Evolutionary conservation across 2,888 invertebrate species (phyloP).

Genomic region (Melanophora roralis): DNA sequence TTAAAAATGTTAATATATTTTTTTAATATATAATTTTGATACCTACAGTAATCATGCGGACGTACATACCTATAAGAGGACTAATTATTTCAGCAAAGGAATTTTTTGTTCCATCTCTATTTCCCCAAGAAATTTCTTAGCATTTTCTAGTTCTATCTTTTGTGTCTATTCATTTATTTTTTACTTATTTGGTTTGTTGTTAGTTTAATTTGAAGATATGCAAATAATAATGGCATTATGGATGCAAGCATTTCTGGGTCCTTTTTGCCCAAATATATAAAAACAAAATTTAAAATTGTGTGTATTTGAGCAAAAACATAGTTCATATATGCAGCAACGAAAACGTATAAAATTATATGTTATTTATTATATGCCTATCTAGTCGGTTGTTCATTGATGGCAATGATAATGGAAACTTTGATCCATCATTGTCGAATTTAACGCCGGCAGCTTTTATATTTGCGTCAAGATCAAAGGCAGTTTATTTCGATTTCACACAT

Average conservation of each 20-base stretch:
- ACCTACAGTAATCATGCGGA: too few species aligned
- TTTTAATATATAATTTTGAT: conserved; percentile 18
- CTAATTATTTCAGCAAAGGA: conserved; percentile 38
- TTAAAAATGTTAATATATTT: background rate
- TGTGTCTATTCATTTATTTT: background rate
- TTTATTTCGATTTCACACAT: conserved; percentile 27
- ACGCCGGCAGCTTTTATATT: conserved; percentile 51
- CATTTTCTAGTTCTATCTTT: background rate
- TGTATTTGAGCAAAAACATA: too few species aligned
- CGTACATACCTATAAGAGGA: conserved; percentile 22
- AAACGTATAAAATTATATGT: conserved; percentile 30
- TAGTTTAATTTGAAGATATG: conserved; percentile 29
- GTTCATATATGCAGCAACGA: background rate
- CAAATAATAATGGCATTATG: conserved; percentile 45
- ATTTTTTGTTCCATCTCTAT: conserved; percentile 10
- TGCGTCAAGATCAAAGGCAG: conserved; percentile 60
- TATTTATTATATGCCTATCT: conserved; percentile 13
- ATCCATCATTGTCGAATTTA: conserved; percentile 44
- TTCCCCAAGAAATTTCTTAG: conserved; percentile 18
- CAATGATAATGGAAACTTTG: conserved; percentile 1
- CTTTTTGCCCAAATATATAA: too few species aligned
- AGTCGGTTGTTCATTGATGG: conserved; percentile 37
- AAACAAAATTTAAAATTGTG: too few species aligned
- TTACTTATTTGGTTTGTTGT: background rate
- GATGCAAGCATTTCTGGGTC: conserved; percentile 55